These are phyloP conservation scores for Tenthredo mesomela DNA, from an alignment of 2,888 invertebrate species.

Conservation along the genomic window DNA sequence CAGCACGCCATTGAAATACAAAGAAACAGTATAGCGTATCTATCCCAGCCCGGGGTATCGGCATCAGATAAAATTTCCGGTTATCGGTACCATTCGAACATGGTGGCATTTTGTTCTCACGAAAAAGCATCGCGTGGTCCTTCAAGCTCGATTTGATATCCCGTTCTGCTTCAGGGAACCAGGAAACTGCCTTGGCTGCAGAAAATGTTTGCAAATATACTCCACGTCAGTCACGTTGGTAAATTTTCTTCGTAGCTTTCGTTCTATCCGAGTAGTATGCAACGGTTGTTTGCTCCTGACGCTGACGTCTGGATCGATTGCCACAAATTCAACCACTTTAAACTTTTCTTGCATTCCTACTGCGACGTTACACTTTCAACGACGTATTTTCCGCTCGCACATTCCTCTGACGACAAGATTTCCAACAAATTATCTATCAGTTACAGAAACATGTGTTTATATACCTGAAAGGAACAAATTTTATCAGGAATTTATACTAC, in stretches of 20 bases:
- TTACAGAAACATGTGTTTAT: neutral
- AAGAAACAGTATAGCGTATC: neutral
- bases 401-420: neutral
- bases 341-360: slow-evolving; percentile 4
- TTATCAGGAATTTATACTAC: neutral
- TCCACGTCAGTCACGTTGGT: slow-evolving; percentile 4
- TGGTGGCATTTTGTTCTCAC: slow-evolving; percentile 2
- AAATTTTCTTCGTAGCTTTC: neutral
- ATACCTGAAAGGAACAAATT: neutral
- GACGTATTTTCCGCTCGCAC: neutral
- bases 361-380: neutral
- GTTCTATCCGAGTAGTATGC: neutral
- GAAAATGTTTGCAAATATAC: slow-evolving; percentile 34
- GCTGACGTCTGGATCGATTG: slow-evolving; percentile 34
- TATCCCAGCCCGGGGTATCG: neutral
- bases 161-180: neutral
- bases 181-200: neutral
- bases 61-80: slow-evolving; percentile 10
- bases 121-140: neutral
- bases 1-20: neutral
- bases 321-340: slow-evolving; percentile 18
- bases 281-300: neutral
- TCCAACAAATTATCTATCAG: neutral
- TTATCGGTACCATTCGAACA: slow-evolving; percentile 12
- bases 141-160: slow-evolving; percentile 17